These are phyloP conservation scores for Halichoeres trimaculatus DNA, from an alignment of 2,113 vertebrate genomes.

Conservation along the genomic window DNA sequence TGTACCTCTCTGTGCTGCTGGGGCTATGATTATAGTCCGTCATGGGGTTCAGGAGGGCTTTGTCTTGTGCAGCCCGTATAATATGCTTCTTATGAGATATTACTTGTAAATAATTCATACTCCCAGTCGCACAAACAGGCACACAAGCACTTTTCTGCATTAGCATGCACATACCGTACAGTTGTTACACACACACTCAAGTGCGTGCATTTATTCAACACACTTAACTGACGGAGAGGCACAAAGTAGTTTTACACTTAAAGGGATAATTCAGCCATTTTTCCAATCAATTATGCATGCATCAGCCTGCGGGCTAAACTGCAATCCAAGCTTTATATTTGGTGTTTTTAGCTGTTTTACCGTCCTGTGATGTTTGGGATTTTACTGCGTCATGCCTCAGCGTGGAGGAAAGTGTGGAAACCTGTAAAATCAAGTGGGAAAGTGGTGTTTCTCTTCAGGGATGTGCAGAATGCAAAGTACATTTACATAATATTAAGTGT, in stretches of 20 bases:
- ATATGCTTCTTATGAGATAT: conserved; percentile 70
- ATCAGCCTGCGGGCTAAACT: conserved; percentile 44
- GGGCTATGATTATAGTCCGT: conserved; percentile 66
- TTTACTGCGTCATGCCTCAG: conserved; percentile 27
- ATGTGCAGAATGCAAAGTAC: not conserved
- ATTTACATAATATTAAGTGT: not conserved
- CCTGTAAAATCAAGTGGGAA: conserved; percentile 7
- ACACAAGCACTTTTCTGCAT: conserved; percentile 39
- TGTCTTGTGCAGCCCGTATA: conserved; percentile 68
- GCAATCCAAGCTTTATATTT: conserved; percentile 46
- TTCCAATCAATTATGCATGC: conserved; percentile 50
- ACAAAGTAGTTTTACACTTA: conserved; percentile 54
- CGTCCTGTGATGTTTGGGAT: conserved; percentile 38
- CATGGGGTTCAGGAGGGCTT: conserved; percentile 65
- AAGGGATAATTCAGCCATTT: conserved; percentile 57
- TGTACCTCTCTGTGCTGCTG: conserved; percentile 26
- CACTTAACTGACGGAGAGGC: conserved; percentile 3
- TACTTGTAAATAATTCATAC: conserved; percentile 76
- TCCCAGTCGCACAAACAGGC: conserved; percentile 52
- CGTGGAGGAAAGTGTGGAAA: not conserved
- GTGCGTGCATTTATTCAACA: not conserved
- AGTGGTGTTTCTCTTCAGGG: conserved; percentile 4
- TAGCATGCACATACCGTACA: conserved; percentile 26
- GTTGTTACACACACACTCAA: not conserved
- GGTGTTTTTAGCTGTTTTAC: conserved; percentile 31